Evolutionary conservation across 2,113 vertebrate genomes (phyloP).

Genomic region (Cyanoramphus novaezelandiae): DNA sequence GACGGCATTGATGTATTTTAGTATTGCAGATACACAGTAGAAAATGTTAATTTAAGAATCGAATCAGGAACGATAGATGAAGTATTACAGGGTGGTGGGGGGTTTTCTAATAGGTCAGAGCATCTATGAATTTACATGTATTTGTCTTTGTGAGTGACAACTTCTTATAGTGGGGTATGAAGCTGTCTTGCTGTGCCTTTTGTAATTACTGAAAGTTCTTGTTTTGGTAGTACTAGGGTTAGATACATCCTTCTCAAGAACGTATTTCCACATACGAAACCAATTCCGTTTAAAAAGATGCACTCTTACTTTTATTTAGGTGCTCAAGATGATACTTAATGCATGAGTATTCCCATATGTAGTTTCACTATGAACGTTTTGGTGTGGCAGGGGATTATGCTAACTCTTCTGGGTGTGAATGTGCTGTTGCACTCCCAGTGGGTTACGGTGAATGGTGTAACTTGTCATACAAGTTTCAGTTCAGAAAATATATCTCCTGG

Average conservation of each 20-base stretch:
- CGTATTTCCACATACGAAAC: not conserved
- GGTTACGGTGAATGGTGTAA: not conserved
- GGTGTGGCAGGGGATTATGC: not conserved
- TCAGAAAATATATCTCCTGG: slow-evolving; percentile 89
- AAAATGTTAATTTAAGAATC: not conserved
- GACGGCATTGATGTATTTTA: not conserved
- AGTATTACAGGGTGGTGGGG: not conserved
- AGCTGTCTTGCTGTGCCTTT: not conserved
- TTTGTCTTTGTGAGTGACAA: not conserved
- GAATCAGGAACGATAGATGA: not conserved
- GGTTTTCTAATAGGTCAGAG: not conserved
- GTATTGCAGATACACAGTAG: not conserved
- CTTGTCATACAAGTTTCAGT: slow-evolving; percentile 80
- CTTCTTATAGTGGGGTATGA: not conserved
- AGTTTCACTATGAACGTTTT: not conserved
- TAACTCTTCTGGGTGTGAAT: not conserved
- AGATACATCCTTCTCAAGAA: not conserved
- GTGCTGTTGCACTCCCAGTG: not conserved
- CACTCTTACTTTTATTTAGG: not conserved
- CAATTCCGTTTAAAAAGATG: not conserved
- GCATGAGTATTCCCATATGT: not conserved
- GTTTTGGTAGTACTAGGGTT: not conserved
- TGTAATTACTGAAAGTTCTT: not conserved
- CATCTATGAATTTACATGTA: not conserved
- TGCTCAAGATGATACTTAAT: not conserved